Evolutionary conservation across 2,113 vertebrate genomes (phyloP).

Genomic region (Rhinolophus sinicus): DNA sequence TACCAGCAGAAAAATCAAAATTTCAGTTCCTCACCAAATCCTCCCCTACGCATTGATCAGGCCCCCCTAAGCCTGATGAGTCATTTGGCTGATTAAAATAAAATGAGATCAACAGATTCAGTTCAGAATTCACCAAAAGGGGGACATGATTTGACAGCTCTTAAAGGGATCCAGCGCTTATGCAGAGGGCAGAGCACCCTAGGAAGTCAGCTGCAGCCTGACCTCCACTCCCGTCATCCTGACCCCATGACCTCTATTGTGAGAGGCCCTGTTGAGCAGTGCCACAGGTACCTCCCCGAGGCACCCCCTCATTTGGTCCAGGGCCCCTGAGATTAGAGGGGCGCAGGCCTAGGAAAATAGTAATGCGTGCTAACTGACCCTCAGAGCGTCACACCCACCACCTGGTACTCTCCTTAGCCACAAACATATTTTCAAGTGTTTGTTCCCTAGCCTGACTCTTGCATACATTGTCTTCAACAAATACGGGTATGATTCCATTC

Average conservation of each 20-base stretch:
- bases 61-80: background rate
- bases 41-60: background rate
- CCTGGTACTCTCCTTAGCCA: background rate
- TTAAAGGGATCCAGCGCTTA: background rate
- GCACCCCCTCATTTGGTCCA: background rate
- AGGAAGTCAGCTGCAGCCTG: background rate
- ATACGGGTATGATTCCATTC: background rate
- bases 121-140: background rate
- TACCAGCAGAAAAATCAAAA: background rate
- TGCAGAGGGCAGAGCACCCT: background rate
- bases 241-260: rapidly evolving
- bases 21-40: background rate
- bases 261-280: background rate
- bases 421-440: background rate
- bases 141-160: background rate
- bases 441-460: background rate
- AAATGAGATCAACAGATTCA: background rate
- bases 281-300: background rate
- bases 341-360: background rate
- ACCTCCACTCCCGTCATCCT: rapidly evolving
- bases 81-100: background rate
- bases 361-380: background rate
- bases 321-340: background rate
- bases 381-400: background rate
- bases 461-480: background rate